A percentile compares a stretch with the other conserved stretches of the same genome.
phyloP scores from a whole-genome alignment of 2,113 vertebrate genomes.

The Psephotus haematonotus region DNA sequence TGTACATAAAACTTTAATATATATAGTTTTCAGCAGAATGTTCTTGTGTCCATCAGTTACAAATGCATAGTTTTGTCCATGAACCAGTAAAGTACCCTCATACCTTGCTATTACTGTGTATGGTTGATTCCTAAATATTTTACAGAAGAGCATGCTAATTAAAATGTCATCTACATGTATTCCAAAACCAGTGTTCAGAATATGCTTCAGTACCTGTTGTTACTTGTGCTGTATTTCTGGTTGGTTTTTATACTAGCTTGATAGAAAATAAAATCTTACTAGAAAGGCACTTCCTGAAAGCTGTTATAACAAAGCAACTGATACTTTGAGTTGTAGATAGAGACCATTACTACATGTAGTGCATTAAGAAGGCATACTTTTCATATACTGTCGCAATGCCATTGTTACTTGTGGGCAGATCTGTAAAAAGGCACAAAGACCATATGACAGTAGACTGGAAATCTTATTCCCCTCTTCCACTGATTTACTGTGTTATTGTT shows the following conservation, averaged over 20 bases:
- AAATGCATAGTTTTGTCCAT: conserved; percentile 22
- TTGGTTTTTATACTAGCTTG: not conserved
- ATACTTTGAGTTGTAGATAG: not conserved
- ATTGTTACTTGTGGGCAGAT: not conserved
- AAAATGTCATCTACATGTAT: not conserved
- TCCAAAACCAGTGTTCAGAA: not conserved
- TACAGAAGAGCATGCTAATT: not conserved
- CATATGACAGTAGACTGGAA: not conserved
- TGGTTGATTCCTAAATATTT: not conserved
- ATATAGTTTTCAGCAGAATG: conserved; percentile 31
- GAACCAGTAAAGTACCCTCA: not conserved
- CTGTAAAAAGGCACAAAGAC: not conserved
- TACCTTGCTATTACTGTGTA: not conserved
- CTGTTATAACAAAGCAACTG: not conserved
- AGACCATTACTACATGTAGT: not conserved
- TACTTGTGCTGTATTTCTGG: not conserved
- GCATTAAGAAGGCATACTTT: not conserved
- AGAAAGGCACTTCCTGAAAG: not conserved
- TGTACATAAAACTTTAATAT: conserved; percentile 63
- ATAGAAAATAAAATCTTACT: not conserved
- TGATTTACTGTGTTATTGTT: not conserved
- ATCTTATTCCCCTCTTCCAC: not conserved
- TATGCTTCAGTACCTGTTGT: not conserved
- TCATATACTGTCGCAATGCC: not conserved
- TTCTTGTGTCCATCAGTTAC: conserved; percentile 45